Evolutionary conservation across 2,888 invertebrate genomes (phyloP), one percentile per base, ranked within the genome.

Genomic region (Eristalis pertinax): DNA sequence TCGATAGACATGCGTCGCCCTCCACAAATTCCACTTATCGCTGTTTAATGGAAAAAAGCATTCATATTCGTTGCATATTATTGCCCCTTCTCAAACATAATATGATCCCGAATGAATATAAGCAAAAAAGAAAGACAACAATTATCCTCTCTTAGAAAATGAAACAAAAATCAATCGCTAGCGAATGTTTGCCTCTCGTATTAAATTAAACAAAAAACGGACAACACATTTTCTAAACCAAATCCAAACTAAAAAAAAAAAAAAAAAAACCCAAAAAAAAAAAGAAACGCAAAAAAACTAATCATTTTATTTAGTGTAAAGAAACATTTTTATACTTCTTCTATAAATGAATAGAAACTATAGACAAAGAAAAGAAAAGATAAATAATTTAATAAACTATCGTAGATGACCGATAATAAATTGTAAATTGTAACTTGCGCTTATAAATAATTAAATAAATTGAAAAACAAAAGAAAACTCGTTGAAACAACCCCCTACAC

Each of bases 291-390:
- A 64, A 65, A 43, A 65, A 81, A 87, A 79, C 87, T 87, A 87
- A 87, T 87, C 87, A 87, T 87, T 87, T 87, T 87, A 84, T 87
- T 87, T 87, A 87, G 87, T 87, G 87, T 87, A 84, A 87, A 87
- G 83, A 74, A n/a, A 79, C 43, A 75, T 80, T 87, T 87, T 87
- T 84, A 84, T 87, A 87, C 87, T 84, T 87, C 77, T 80, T 85
- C 82, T 86, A 86, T 83, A 73, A 82, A 84, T 19, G 50, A 74
- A 64, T 72, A 72, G 60, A 65, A 76, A 35, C 15, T 63, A 75
- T 73, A 63, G 19, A 63, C 32, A 75, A 38, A 56, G 41, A 24
- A n/a, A 69, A 62, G n/a, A 56, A 35, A 65, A 64, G 67, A 50
- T 2, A 50, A 50, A 19, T 65, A 69, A n/a, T 32, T 15, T 67